These are phyloP conservation scores for Pseudomyrmex sp. DNA, from an alignment of 1,140 invertebrate genomes.

Conservation along the genomic window DNA sequence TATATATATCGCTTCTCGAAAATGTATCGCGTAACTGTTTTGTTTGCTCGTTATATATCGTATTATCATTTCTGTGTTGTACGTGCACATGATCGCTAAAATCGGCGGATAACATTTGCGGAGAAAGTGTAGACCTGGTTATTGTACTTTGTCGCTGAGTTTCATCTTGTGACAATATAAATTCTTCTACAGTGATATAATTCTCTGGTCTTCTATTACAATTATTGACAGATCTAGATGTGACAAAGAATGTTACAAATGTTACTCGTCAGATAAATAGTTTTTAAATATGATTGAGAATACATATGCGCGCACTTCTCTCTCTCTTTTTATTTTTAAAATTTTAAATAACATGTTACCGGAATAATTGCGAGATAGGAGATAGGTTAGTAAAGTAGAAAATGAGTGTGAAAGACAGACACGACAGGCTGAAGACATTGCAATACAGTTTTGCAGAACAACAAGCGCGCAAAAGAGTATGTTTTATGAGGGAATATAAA, in stretches of 20 bases:
- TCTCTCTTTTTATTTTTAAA: neutral
- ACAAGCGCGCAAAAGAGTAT: too few relatives aligned
- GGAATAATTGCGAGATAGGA: too few relatives aligned
- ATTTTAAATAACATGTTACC: too few relatives aligned
- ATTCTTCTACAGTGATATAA: slow-evolving; percentile 89
- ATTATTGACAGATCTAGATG: slow-evolving; percentile 49
- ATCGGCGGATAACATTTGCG: slow-evolving; percentile 70
- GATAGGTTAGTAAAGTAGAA: too few relatives aligned
- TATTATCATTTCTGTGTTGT: slow-evolving; percentile 73
- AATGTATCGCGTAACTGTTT: slow-evolving; percentile 37
- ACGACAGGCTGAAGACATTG: too few relatives aligned
- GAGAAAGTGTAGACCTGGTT: slow-evolving; percentile 61
- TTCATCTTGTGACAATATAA: slow-evolving; percentile 90
- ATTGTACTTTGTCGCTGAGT: slow-evolving; percentile 80
- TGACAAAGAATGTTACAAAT: slow-evolving; percentile 3
- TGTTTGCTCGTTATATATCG: slow-evolving; percentile 32
- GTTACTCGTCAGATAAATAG: neutral
- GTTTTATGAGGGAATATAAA: too few relatives aligned
- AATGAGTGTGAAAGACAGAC: too few relatives aligned
- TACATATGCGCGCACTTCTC: neutral
- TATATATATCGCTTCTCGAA: slow-evolving; percentile 71
- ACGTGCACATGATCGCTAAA: slow-evolving; percentile 77
- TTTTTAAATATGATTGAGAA: neutral
- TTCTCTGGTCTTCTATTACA: slow-evolving; percentile 78
- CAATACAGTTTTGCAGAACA: too few relatives aligned